Base-by-base conservation (phyloP, 1,140 invertebrate species). In the Sycophila sp. region DNA sequence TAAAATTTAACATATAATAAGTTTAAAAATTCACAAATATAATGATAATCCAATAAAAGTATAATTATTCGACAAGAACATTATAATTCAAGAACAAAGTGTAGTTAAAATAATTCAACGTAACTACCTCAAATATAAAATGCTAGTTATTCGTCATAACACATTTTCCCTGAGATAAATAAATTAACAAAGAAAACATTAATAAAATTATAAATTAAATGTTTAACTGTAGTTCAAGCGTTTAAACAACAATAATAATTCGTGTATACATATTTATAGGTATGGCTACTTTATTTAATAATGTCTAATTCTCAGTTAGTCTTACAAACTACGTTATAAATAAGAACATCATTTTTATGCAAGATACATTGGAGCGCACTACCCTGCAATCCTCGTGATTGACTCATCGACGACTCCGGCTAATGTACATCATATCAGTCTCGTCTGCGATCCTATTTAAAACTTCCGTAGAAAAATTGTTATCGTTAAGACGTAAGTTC, bases 401-500 rank as follows among this genome's bases (percentile, higher is more conserved):
- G 0, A 19, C 5, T 32, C 10, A 49, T 63, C 10, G 11, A 63
- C 30, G 34, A 47, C 13, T 68, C n/a, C 5, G 22, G n/a, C 11
- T 56, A 58, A 66, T 15, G n/a, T 53, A 45, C 22, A 13, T 40
- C 15, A 47, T n/a, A n/a, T 67, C 59, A 40, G 34, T 62, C 34
- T 55, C 49, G n/a, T 42, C 42, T 3, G 13, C 58, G 45, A 51
- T 22, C 30, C 8, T 24, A 34, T 28, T 26, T 63, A 56, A 70
- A 56, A 63, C 59, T 63, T 70, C 40, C 38, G 60, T 70, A 70
- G n/a, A 70, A 69, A 45, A 28, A 19, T 13, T 28, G 40, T 38
- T 10, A 49, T 30, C 3, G 3, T 13, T 7, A 42, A 59, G 36
- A 42, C 4, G 56, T 40, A 40, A 42, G 8, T 32, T 26, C 5